These are phyloP conservation scores for Allacma fusca DNA, from an alignment of 2,888 invertebrate species.

Conservation along the genomic window DNA sequence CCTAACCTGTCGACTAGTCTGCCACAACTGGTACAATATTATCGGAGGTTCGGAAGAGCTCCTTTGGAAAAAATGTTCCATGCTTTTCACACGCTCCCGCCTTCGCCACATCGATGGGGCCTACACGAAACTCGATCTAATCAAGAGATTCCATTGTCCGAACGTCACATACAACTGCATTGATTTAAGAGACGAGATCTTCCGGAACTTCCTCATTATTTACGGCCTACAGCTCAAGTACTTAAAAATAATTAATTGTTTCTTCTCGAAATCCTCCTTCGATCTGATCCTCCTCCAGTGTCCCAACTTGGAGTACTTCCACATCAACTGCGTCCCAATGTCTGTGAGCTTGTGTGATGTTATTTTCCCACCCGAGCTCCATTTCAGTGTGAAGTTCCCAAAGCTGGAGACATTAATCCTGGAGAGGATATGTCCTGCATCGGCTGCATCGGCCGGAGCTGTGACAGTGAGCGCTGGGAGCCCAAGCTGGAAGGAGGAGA, in stretches of 20 bases:
- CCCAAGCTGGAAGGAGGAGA: too few relatives aligned
- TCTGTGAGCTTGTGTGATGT: conserved; percentile 14
- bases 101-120: background rate
- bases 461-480: too few relatives aligned
- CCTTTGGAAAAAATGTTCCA: background rate
- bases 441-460: too few relatives aligned
- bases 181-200: conserved; percentile 16
- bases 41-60: background rate
- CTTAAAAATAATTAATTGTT: conserved; percentile 8
- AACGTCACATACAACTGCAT: conserved; percentile 19
- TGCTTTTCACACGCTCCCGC: background rate
- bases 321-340: conserved; percentile 16
- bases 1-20: conserved; percentile 33
- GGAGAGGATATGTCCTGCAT: background rate
- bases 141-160: conserved; percentile 25
- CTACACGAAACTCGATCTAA: conserved; percentile 6
- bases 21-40: conserved; percentile 30
- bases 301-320: conserved; percentile 21
- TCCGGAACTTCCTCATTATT: conserved; percentile 24
- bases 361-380: background rate
- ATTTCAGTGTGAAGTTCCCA: background rate
- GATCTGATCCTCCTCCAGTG: conserved; percentile 29
- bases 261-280: conserved; percentile 28
- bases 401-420: background rate
- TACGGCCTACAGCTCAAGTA: background rate